Evolutionary conservation across 2,888 invertebrate genomes (phyloP).

Genomic region (Muscina levida): DNA sequence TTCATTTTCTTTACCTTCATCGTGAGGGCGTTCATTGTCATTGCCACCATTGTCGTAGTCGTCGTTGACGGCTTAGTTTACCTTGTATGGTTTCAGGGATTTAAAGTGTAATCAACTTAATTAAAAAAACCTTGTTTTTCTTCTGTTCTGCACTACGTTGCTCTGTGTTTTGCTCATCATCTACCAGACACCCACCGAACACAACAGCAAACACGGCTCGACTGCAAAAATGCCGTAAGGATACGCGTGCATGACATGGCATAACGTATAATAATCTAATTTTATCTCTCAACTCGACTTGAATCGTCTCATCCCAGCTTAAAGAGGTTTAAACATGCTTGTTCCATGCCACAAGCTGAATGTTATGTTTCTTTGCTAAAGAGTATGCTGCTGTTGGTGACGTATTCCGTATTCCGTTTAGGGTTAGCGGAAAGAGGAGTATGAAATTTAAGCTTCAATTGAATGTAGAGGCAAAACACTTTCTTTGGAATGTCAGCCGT

Average conservation of each 20-base stretch:
- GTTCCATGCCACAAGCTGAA: conserved; percentile 2
- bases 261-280: conserved; percentile 50
- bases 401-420: too few species aligned
- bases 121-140: conserved; percentile 34
- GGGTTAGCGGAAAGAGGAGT: too few species aligned
- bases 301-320: conserved; percentile 9
- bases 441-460: too few species aligned
- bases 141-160: not conserved
- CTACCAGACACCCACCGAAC: too few species aligned
- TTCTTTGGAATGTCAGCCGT: too few species aligned
- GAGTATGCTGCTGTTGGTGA: too few species aligned
- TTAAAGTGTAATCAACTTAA: conserved; percentile 56
- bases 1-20: not conserved
- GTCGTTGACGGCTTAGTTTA: not conserved
- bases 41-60: not conserved
- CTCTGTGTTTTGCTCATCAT: not conserved
- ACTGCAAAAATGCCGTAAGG: not conserved
- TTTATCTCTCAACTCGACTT: conserved; percentile 44
- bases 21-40: not conserved
- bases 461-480: too few species aligned
- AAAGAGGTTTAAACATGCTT: not conserved
- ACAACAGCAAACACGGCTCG: too few species aligned
- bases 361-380: not conserved
- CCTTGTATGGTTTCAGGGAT: conserved; percentile 40
- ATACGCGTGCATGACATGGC: conserved; percentile 12